phyloP scores from a whole-genome alignment of 2,888 invertebrate genomes.

The Stenodera caucasica region DNA sequence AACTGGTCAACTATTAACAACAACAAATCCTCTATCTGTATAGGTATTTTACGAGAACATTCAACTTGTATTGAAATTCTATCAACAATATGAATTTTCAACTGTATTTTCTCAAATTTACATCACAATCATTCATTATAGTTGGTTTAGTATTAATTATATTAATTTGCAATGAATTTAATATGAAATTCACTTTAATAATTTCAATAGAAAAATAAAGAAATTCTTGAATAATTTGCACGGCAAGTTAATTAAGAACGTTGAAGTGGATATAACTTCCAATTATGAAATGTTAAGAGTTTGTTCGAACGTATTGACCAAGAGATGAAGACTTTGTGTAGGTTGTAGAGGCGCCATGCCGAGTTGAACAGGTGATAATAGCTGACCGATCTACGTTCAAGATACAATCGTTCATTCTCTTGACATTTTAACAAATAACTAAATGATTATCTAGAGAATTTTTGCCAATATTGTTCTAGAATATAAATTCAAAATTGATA shows the following conservation, averaged over 20 bases:
- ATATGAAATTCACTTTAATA: neutral
- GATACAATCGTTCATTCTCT: conserved; percentile 45
- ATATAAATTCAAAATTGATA: neutral
- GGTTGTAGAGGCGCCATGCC: conserved; percentile 49
- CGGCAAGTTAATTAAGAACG: conserved; percentile 27
- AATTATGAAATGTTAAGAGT: conserved; percentile 33
- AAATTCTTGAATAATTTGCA: conserved; percentile 11
- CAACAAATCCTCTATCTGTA: neutral
- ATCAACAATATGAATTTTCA: no score
- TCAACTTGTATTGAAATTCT: neutral
- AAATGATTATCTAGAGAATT: conserved; percentile 12
- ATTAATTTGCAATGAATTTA: neutral
- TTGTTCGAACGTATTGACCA: conserved; percentile 27
- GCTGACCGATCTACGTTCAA: conserved; percentile 45
- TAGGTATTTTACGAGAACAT: neutral
- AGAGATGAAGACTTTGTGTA: conserved; percentile 42
- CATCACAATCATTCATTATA: neutral
- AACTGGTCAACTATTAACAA: no score
- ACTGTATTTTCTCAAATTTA: neutral
- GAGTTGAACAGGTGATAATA: conserved; percentile 51
- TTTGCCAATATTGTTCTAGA: neutral
- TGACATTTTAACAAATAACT: conserved; percentile 42
- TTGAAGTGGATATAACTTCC: conserved; percentile 31
- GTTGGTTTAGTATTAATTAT: neutral
- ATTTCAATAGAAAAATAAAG: neutral